These are phyloP conservation scores for Ichneumoninae sp. DNA, from an alignment of 2,888 invertebrate genomes.

Conservation along the genomic window DNA sequence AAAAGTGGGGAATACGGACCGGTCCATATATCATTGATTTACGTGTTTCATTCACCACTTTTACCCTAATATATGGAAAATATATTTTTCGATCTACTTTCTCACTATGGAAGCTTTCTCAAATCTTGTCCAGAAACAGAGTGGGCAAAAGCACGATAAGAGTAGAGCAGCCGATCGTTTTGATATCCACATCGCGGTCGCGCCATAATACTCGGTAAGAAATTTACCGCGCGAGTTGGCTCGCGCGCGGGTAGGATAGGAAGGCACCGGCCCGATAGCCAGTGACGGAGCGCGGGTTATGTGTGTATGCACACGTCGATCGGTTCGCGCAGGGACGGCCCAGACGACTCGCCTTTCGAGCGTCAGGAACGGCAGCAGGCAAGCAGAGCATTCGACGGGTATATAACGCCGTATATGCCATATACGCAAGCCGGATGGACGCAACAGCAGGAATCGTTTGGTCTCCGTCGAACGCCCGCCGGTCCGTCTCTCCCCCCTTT, in stretches of 20 bases:
- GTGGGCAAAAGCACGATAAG: constrained; percentile 48
- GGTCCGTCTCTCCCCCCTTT: constrained; percentile 30
- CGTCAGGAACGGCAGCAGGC: constrained; percentile 60
- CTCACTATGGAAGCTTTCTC: not conserved
- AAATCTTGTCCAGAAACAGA: constrained; percentile 19
- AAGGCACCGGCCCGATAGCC: constrained; percentile 66
- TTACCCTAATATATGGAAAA: too few relatives aligned
- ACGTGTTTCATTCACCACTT: too few relatives aligned
- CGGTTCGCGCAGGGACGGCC: constrained; percentile 41
- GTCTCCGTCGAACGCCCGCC: constrained; percentile 6
- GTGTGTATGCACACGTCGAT: constrained; percentile 46
- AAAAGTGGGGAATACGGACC: too few relatives aligned
- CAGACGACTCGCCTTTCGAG: constrained; percentile 56
- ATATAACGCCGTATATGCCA: not conserved
- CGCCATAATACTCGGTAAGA: constrained; percentile 81
- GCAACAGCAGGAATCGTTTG: constrained; percentile 42
- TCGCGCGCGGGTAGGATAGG: constrained; percentile 32
- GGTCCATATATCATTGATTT: too few relatives aligned
- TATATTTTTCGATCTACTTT: too few relatives aligned
- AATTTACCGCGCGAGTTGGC: constrained; percentile 77
- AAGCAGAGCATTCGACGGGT: constrained; percentile 52
- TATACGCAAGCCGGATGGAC: constrained; percentile 46
- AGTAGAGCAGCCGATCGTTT: constrained; percentile 75
- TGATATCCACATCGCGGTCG: constrained; percentile 75
- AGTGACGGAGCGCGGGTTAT: constrained; percentile 73